A percentile compares a stretch with the other conserved stretches of the same genome.
Evolutionary conservation across 2,888 invertebrate genomes (phyloP).

Genomic region (Trichogramma dendrolimi): DNA sequence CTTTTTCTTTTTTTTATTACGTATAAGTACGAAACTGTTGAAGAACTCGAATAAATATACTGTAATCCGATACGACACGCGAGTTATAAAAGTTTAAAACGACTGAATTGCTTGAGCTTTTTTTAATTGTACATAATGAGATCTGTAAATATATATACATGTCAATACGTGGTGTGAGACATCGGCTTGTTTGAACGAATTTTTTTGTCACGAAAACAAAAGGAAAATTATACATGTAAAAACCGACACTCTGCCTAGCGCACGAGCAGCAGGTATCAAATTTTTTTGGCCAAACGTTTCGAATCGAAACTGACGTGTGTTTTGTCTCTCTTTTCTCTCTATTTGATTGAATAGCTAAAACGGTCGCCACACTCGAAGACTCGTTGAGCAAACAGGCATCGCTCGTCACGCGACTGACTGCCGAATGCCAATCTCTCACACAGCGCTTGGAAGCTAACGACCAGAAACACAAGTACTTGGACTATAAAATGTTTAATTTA

Average conservation of each 20-base stretch:
- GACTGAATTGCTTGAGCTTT: background rate
- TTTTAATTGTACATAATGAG: background rate
- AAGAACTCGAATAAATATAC: too few relatives aligned
- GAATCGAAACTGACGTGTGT: constrained; percentile 32
- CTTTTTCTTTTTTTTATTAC: too few relatives aligned
- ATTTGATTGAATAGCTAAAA: constrained; percentile 65
- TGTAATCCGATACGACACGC: too few relatives aligned
- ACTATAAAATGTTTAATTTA: too few relatives aligned
- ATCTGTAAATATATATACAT: constrained; percentile 13
- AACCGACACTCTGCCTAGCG: constrained; percentile 47
- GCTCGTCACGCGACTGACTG: constrained; percentile 88
- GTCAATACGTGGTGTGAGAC: constrained; percentile 41
- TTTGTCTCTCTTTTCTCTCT: background rate
- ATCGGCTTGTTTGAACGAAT: constrained; percentile 39
- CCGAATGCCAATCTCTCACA: constrained; percentile 83
- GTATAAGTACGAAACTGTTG: too few relatives aligned
- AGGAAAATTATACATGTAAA: background rate
- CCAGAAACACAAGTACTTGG: constrained; percentile 76
- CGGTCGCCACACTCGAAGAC: constrained; percentile 83
- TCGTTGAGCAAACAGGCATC: constrained; percentile 87
- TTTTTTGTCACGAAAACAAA: too few relatives aligned
- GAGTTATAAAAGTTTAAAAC: background rate
- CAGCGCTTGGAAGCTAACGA: constrained; percentile 85
- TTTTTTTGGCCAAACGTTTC: constrained; percentile 28
- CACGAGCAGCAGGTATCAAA: constrained; percentile 43